A percentile compares a stretch with the other conserved stretches of the same genome.
phyloP scores from a whole-genome alignment of 2,797 vertebrate genomes.

The Hapalemur alaotrensis region DNA sequence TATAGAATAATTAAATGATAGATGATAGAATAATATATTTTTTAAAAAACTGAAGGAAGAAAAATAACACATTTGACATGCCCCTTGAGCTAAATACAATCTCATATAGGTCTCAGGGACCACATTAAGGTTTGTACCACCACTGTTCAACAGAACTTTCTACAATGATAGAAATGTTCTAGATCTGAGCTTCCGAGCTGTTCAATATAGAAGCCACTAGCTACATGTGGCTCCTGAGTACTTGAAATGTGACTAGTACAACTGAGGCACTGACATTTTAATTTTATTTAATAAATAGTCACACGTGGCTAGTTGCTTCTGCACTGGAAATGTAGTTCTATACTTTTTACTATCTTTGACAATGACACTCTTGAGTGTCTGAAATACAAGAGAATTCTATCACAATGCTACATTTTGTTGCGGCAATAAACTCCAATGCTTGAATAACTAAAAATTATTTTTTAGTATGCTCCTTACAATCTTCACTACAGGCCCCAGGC shows the following conservation, averaged over 20 bases:
- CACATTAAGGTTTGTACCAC: not conserved
- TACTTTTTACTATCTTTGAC: not conserved
- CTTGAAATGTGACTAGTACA: not conserved
- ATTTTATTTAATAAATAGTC: not conserved
- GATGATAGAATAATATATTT: not conserved
- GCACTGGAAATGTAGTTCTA: not conserved
- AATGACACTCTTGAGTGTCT: not conserved
- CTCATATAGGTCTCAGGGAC: not conserved
- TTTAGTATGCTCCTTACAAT: not conserved
- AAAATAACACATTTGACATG: not conserved
- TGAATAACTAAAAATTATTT: not conserved
- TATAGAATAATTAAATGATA: not conserved
- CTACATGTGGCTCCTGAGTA: not conserved
- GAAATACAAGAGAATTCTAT: not conserved
- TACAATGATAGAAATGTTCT: not conserved
- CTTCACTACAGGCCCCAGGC: not conserved
- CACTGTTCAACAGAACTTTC: not conserved
- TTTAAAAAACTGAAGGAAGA: not conserved
- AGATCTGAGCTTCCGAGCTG: not conserved
- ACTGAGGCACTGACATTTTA: not conserved
- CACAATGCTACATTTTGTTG: not conserved
- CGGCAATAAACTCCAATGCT: not conserved
- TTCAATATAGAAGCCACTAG: not conserved
- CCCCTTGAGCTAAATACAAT: not conserved
- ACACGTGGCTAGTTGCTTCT: not conserved